phyloP scores from a whole-genome alignment of 2,888 invertebrate genomes.

The Dioctria linearis region DNA sequence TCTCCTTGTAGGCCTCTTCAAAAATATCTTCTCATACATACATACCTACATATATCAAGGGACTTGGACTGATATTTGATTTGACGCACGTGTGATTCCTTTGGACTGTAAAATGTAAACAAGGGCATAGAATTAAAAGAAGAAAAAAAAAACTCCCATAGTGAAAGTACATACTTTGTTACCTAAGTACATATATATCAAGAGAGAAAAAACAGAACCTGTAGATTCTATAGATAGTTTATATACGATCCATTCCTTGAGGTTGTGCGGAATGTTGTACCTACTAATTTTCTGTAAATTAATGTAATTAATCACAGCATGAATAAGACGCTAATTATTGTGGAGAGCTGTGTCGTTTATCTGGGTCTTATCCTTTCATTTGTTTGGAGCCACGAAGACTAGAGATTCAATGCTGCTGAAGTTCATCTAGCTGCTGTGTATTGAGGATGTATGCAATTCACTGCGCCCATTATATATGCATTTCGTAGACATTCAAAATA shows the following conservation, averaged over 20 bases:
- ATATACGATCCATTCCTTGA: not conserved
- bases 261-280: conserved; percentile 13
- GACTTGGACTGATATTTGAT: conserved; percentile 33
- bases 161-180: not conserved
- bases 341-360: conserved; percentile 1
- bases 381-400: conserved; percentile 5
- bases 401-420: conserved; percentile 8
- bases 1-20: not conserved
- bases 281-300: conserved; percentile 40
- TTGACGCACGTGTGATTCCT: conserved; percentile 38
- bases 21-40: conserved; percentile 8
- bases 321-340: conserved; percentile 36
- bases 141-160: not conserved
- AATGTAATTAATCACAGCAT: conserved; percentile 40
- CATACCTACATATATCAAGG: not conserved
- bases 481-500: conserved; percentile 2
- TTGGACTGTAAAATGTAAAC: conserved; percentile 16
- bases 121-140: not conserved
- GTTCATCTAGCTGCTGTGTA: not conserved
- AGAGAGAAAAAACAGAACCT: conserved; percentile 12
- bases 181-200: not conserved
- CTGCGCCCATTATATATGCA: not conserved
- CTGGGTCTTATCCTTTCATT: not conserved
- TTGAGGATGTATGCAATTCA: conserved; percentile 1
- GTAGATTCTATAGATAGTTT: conserved; percentile 32